Conservation (phyloP, 1,140 invertebrate genomes). For the Hycleus cichorii region DNA sequence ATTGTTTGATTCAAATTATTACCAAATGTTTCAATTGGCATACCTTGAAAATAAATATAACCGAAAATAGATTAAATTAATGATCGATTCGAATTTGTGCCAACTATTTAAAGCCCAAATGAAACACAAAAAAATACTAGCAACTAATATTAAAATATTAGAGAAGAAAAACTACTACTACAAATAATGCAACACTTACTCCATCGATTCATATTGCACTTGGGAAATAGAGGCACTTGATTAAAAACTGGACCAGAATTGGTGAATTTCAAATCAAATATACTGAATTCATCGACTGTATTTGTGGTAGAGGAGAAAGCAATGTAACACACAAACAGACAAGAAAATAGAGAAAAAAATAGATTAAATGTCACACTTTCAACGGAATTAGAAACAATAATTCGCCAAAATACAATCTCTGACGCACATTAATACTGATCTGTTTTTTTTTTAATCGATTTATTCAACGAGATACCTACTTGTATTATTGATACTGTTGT, state of each 20-base stretch:
- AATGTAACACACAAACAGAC: background rate
- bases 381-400: background rate
- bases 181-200: constrained; percentile 23
- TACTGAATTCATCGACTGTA: constrained; percentile 33
- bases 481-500: constrained; percentile 37
- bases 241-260: constrained; percentile 33
- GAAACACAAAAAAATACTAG: too few relatives aligned
- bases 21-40: constrained; percentile 22
- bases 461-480: constrained; percentile 4
- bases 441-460: too few relatives aligned
- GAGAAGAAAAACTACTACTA: background rate
- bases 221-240: constrained; percentile 38
- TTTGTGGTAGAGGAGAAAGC: constrained; percentile 1
- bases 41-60: constrained; percentile 20
- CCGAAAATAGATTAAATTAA: too few relatives aligned
- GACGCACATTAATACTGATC: background rate
- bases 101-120: background rate
- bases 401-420: background rate
- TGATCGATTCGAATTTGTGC: background rate
- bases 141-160: background rate
- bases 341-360: too few relatives aligned
- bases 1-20: background rate
- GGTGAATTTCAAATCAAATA: constrained; percentile 38
- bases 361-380: constrained; percentile 1
- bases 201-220: constrained; percentile 33